A percentile compares a stretch with the other conserved stretches of the same genome.
Conservation (phyloP, 2,888 invertebrate species). For the Loripinus fragilis region DNA sequence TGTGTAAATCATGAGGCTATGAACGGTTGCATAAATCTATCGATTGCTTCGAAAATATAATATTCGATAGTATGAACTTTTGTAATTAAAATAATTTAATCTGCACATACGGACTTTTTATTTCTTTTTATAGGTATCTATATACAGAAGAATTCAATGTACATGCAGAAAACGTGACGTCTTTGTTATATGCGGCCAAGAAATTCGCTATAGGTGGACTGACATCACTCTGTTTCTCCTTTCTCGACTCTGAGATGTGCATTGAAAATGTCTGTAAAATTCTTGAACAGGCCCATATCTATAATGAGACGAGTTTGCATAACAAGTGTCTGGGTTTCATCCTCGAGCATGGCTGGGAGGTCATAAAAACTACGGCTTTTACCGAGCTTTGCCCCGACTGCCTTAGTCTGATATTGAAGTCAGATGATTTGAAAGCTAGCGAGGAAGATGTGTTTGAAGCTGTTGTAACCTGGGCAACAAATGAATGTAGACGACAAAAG, state of each 20-base stretch:
- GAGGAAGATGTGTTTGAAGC: constrained; percentile 70
- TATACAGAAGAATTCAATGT: constrained; percentile 61
- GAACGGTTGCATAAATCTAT: no score
- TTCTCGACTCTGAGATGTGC: constrained; percentile 56
- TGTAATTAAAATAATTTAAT: no score
- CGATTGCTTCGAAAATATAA: no score
- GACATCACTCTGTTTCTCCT: constrained; percentile 47
- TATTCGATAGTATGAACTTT: no score
- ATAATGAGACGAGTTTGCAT: constrained; percentile 51
- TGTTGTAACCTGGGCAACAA: constrained; percentile 68
- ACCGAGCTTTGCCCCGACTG: constrained; percentile 88
- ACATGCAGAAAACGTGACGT: constrained; percentile 56
- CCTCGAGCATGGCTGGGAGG: constrained; percentile 35
- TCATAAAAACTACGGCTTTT: constrained; percentile 84
- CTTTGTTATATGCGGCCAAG: constrained; percentile 54
- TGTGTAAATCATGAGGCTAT: no score
- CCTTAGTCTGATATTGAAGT: constrained; percentile 86
- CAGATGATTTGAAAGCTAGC: constrained; percentile 88
- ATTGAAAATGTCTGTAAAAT: constrained; percentile 60
- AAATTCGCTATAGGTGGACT: constrained; percentile 53
- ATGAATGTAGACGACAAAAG: constrained; percentile 69
- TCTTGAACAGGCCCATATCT: constrained; percentile 62
- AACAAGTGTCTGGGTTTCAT: constrained; percentile 57
- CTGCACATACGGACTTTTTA: no score
- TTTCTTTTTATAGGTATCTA: constrained; percentile 40